These are phyloP conservation scores for Thermophis baileyi DNA, from an alignment of 2,113 vertebrate species.

Conservation along the genomic window DNA sequence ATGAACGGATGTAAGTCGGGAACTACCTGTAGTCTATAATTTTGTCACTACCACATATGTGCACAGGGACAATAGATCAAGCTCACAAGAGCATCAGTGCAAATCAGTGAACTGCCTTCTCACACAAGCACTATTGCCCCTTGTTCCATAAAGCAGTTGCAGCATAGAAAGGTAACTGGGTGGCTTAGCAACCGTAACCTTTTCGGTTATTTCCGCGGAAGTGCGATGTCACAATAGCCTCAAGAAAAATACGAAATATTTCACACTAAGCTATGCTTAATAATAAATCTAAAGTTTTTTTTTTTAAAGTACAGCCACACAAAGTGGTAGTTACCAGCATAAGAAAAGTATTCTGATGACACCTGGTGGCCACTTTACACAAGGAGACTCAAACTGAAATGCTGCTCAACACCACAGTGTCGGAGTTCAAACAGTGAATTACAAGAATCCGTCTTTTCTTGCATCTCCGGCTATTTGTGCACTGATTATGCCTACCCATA, in stretches of 20 bases:
- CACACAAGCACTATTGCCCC: neutral
- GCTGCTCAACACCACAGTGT: neutral
- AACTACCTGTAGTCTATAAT: neutral
- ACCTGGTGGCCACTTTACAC: conserved; percentile 74
- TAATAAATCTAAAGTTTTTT: conserved; percentile 42
- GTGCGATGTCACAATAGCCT: neutral
- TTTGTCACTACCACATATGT: neutral
- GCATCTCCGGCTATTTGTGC: neutral
- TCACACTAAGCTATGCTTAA: neutral
- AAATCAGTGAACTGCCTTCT: neutral
- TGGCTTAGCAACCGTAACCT: neutral
- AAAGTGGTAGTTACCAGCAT: conserved; percentile 45
- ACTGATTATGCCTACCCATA: conserved; percentile 36
- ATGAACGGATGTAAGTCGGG: neutral
- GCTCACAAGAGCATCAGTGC: neutral
- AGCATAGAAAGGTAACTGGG: neutral
- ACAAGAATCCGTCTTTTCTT: neutral
- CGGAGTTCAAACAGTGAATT: neutral
- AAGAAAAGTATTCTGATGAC: conserved; percentile 75
- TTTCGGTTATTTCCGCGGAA: conserved; percentile 2
- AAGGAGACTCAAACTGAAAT: conserved; percentile 18
- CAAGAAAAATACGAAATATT: neutral
- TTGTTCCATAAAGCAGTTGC: neutral
- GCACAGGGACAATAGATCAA: neutral
- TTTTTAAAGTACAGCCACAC: conserved; percentile 4